Evolutionary conservation across 2,797 vertebrate species (phyloP), one percentile per base, ranked within the genome.

Genomic region (Gambusia yucatana): DNA sequence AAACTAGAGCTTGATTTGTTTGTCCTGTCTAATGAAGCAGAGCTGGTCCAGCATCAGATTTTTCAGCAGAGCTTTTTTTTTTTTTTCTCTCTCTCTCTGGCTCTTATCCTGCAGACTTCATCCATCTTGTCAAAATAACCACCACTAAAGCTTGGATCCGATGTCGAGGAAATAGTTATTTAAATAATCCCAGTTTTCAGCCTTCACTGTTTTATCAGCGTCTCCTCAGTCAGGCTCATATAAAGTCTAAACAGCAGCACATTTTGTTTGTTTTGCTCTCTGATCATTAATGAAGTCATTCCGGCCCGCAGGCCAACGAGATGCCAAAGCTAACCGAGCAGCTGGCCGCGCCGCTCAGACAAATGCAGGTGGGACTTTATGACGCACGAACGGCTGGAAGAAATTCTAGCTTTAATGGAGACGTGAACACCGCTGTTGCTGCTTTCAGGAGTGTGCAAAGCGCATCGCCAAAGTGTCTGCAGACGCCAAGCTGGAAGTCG

Each of bases 271-370:
- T 17, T 48, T 55, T 47, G 2, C 11, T 44, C 0, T 52, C 4
- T 39, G 14, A 43, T 3, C 16, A 11, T 36, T 50, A 65, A 74
- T 72, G 30, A 55, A 9, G 70, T 72, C 0, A 2, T 70, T 83
- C 55, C 75, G 1, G 48, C 41, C 59, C 89, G 3, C 90, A 99
- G 98, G 98, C 98, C 73, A 98, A 93, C 41, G 98, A 99, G 95
- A 98, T 99, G 97, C 98, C 98, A 11, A 99, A 98, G 82, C 86
- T 99, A 85, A 99, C 98, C 0, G 98, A 99, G 84, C 98, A 98
- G 25, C 92, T 99, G 36, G 98, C 98, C 1, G 98, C 97, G 59
- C 98, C 98, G 0, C 96, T 99, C 78, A 96, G 98, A 71, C 98
- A 99, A 85, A 99, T 99, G 98, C 98, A 99, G 97, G 98, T 99